Evolutionary conservation across 2,888 invertebrate genomes (phyloP).

Genomic region (Eupithecia centaureata): DNA sequence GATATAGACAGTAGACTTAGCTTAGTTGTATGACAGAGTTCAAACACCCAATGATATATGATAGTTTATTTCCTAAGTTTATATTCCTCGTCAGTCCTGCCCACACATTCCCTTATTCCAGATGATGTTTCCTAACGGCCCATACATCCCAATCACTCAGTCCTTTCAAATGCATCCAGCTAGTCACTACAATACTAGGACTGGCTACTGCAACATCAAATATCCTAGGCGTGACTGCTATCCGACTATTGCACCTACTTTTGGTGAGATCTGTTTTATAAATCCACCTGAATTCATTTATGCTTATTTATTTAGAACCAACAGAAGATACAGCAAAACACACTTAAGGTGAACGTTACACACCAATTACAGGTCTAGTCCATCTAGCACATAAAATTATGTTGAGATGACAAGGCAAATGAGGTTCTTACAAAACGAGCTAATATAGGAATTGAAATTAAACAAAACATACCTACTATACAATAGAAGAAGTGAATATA

Average conservation of each 20-base stretch:
- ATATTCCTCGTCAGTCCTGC: neutral
- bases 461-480: too few relatives aligned
- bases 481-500: too few relatives aligned
- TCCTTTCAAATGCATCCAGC: constrained; percentile 64
- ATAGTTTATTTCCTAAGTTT: neutral
- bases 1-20: too few relatives aligned
- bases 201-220: constrained; percentile 48
- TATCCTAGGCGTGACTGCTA: constrained; percentile 63
- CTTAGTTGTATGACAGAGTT: neutral
- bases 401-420: too few relatives aligned
- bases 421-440: too few relatives aligned
- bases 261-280: constrained; percentile 57
- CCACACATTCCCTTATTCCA: constrained; percentile 25
- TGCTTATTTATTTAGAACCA: too few relatives aligned
- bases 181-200: constrained; percentile 31
- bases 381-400: too few relatives aligned
- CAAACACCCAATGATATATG: neutral
- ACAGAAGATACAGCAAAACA: too few relatives aligned
- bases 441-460: too few relatives aligned
- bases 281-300: neutral
- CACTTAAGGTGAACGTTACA: too few relatives aligned
- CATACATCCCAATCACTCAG: constrained; percentile 63
- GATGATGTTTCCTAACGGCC: constrained; percentile 49
- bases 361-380: too few relatives aligned
- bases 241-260: constrained; percentile 58